Percentiles rank a stretch among this genome's conserved stretches.
Evolutionary conservation across 2,113 vertebrate genomes (phyloP).

Genomic region (Austrofundulus limnaeus): DNA sequence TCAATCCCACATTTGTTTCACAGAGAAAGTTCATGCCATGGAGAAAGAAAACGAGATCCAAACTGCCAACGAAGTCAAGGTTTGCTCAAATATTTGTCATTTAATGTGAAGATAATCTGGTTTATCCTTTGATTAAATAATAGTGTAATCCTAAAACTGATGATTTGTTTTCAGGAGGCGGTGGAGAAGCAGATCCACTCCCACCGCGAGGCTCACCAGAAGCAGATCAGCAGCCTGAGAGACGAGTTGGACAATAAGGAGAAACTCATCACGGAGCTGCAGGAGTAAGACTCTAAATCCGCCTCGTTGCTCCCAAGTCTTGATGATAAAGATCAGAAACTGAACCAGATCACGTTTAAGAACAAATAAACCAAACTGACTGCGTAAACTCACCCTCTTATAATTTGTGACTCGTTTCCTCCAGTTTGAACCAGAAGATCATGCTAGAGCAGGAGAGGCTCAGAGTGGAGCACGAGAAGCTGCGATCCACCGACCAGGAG

Average conservation of each 20-base stretch:
- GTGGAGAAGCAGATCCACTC: conserved; percentile 96
- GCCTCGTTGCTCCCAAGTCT: background rate
- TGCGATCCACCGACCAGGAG: conserved; percentile 93
- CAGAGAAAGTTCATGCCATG: conserved; percentile 97
- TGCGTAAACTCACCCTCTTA: too few relatives aligned
- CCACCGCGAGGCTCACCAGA: conserved; percentile 94
- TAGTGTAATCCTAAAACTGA: too few relatives aligned
- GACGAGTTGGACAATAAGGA: conserved; percentile 95
- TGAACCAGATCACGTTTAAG: background rate
- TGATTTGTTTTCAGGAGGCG: conserved; percentile 82
- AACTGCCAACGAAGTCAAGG: conserved; percentile 96
- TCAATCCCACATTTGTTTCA: conserved; percentile 15
- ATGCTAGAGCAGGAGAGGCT: conserved; percentile 96
- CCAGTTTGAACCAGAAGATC: conserved; percentile 96
- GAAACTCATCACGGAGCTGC: conserved; percentile 93
- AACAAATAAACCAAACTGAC: background rate
- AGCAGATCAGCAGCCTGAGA: conserved; percentile 93
- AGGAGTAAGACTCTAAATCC: conserved; percentile 85
- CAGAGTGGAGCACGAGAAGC: conserved; percentile 92
- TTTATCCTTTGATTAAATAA: too few relatives aligned
- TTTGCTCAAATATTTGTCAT: conserved; percentile 44
- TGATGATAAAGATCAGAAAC: background rate
- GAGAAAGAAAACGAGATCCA: conserved; percentile 97
- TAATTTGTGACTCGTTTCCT: conserved; percentile 3
- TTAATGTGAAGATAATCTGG: too few relatives aligned